Evolutionary conservation across 2,797 vertebrate genomes (phyloP).

Genomic region (Pipistrellus nathusii): DNA sequence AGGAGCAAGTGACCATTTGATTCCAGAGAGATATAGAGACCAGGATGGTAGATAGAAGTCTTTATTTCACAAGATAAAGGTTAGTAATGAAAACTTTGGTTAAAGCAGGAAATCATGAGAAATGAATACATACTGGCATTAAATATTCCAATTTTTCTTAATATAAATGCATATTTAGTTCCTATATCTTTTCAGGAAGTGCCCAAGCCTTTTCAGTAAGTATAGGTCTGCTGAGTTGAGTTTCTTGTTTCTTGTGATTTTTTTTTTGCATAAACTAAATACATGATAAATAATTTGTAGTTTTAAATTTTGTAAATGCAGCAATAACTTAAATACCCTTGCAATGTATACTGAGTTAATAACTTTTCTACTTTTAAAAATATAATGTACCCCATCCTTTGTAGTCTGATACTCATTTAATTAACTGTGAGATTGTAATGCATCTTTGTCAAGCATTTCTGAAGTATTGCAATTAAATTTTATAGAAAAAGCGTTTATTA

Average conservation of each 20-base stretch:
- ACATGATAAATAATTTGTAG: not conserved
- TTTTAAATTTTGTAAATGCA: conserved; percentile 14
- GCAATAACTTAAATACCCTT: not conserved
- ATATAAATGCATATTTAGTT: not conserved
- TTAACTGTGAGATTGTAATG: not conserved
- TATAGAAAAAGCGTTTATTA: not conserved
- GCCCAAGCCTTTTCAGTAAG: not conserved
- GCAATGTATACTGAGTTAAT: not conserved
- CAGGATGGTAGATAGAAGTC: not conserved
- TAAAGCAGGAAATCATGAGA: not conserved
- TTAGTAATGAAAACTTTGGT: not conserved
- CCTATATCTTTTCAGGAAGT: not conserved
- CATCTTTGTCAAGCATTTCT: conserved; percentile 23
- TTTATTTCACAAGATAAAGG: not conserved
- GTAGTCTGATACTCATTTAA: not conserved
- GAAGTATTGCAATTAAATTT: conserved; percentile 24
- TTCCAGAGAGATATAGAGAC: not conserved
- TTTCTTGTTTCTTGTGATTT: not conserved
- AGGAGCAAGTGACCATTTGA: not conserved
- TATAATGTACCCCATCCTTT: not conserved
- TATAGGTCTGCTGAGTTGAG: not conserved
- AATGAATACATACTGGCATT: not conserved
- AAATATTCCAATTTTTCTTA: not conserved
- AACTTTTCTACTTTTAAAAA: not conserved
- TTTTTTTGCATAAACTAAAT: not conserved